Percentiles rank a stretch among this genome's conserved stretches.
Conservation (phyloP, 2,797 vertebrate species). For the Naso thynnoides region DNA sequence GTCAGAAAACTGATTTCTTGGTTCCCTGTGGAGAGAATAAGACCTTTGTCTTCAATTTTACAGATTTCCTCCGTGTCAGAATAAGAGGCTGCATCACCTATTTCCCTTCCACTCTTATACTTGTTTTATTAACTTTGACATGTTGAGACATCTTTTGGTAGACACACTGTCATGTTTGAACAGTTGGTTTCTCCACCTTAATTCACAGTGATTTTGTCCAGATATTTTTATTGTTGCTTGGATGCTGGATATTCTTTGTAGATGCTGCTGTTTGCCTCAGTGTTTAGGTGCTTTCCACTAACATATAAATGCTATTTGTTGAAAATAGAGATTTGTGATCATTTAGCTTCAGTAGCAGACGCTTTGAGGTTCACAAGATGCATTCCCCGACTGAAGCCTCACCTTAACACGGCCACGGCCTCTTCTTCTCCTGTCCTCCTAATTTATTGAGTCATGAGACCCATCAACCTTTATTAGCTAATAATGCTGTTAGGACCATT, state of each 20-base stretch:
- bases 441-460: slow-evolving; percentile 70
- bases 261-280: background rate
- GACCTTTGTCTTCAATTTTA: slow-evolving; percentile 77
- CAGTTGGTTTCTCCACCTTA: background rate
- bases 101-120: slow-evolving; percentile 48
- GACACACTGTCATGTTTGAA: background rate
- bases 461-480: slow-evolving; percentile 83
- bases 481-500: slow-evolving; percentile 80
- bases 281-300: too few relatives aligned
- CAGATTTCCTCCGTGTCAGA: slow-evolving; percentile 76
- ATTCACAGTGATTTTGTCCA: background rate
- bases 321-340: background rate
- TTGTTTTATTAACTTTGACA: slow-evolving; percentile 61
- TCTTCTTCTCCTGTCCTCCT: slow-evolving; percentile 50
- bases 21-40: slow-evolving; percentile 66
- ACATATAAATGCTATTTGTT: background rate
- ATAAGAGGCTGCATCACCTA: slow-evolving; percentile 63
- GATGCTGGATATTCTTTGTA: background rate
- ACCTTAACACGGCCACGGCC: slow-evolving; percentile 37
- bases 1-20: slow-evolving; percentile 73
- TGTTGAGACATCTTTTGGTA: slow-evolving; percentile 5
- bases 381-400: slow-evolving; percentile 32
- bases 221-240: slow-evolving; percentile 12
- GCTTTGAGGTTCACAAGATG: slow-evolving; percentile 1
- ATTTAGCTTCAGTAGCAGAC: background rate